Percentiles rank a stretch among this genome's conserved stretches.
These are phyloP conservation scores for Epinotia bilunana DNA, from an alignment of 2,888 invertebrate genomes.

Conservation along the genomic window DNA sequence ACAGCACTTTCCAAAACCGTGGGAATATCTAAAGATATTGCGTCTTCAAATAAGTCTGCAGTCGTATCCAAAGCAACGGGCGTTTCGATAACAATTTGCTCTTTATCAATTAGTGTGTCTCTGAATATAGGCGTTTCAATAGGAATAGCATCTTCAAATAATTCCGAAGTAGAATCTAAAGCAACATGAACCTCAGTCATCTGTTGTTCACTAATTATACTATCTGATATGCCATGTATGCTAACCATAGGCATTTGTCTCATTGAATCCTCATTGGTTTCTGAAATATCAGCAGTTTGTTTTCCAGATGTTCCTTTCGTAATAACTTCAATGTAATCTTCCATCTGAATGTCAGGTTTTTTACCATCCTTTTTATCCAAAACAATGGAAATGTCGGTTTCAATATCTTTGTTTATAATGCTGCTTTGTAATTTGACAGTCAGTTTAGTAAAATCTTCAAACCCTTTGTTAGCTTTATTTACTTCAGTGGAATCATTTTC, in stretches of 20 bases:
- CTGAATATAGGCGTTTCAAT: neutral
- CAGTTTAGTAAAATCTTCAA: neutral
- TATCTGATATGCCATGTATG: too few relatives aligned
- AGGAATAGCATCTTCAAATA: slow-evolving; percentile 9
- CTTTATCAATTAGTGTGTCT: neutral
- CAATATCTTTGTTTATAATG: neutral
- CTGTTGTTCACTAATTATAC: neutral
- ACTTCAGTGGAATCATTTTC: neutral
- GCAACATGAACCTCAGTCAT: neutral
- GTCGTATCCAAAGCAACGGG: slow-evolving; percentile 4
- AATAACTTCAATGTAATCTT: neutral
- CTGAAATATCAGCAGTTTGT: neutral
- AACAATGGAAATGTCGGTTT: neutral
- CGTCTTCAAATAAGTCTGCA: slow-evolving; percentile 24
- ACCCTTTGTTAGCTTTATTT: neutral
- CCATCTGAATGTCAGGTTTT: neutral
- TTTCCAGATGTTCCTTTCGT: neutral
- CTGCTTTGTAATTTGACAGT: neutral
- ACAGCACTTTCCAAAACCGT: neutral
- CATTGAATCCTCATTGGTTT: neutral
- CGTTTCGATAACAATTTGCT: slow-evolving; percentile 8
- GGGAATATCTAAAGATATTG: neutral
- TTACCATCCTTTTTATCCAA: neutral
- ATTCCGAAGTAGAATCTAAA: slow-evolving; percentile 4
- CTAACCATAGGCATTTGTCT: neutral